Base-by-base conservation (phyloP, 2,113 vertebrate species). In the Mesitornis unicolor region DNA sequence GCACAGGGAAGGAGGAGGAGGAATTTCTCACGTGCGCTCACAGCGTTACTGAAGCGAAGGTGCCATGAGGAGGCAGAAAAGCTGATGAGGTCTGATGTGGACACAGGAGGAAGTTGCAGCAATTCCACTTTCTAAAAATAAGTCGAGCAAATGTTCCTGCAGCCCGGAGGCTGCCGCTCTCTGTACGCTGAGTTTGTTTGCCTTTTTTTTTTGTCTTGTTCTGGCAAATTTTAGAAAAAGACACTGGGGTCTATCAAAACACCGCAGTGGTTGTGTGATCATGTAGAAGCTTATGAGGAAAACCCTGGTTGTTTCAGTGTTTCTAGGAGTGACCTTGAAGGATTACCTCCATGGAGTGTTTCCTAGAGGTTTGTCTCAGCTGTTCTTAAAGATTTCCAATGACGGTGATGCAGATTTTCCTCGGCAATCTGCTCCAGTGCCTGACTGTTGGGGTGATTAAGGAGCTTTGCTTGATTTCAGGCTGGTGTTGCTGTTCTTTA, bases 51-150 rank as follows among this genome's bases (percentile, higher is more conserved):
- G 17, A 13, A 26, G 22, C 11, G 21, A 47, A 79, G 54, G 40
- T 2, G 0, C 48, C 24, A 57, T 4, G 59, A 77, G 71, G 54
- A 54, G 59, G 51, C 76, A 75, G 86, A 60, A n/a, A 29, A 71
- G 84, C 74, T 75, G 63, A 16, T 42, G 50, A 24, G 51, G 33
- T 28, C 80, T 84, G 76, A 13, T 94, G 65, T 73, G 89, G 68
- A 86, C 38, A 0, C 1, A 84, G 75, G 87, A 93, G 94, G 95
- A 95, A 91, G 91, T 69, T 64, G 65, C 89, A 94, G 47, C 77
- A 48, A 87, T 73, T 87, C 91, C 45, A 48, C 48, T 94, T 89
- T 43, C 94, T 96, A 93, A 93, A 97, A 95, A 96, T 89, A 91
- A 84, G 21, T 22, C 0, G 0, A 84, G 47, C 9, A 9, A 38